Evolutionary conservation across 2,113 vertebrate genomes (phyloP), one percentile per base, ranked within the genome.

Genomic region (Amblyornis subalaris): DNA sequence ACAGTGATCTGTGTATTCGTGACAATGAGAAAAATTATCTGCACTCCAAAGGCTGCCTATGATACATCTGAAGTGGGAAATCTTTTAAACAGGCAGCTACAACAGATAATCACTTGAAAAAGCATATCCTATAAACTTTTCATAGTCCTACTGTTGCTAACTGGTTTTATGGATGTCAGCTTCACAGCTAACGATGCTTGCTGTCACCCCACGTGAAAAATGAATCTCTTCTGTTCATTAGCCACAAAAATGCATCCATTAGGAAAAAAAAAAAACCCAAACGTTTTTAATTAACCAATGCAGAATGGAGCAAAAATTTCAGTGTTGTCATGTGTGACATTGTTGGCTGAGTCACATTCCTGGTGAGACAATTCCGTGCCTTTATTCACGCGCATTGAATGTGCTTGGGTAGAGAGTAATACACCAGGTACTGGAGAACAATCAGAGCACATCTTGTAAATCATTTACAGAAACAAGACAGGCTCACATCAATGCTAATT

Each of bases 371-470:
- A 77, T 77, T 95, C 57, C 3, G 6, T 64, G 58, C 70, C 69
- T 71, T 71, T 85, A 61, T 82, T 86, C 51, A 74, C 92, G 85
- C 58, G 17, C 29, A 54, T 73, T 82, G 70, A 90, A 89, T 40
- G 53, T 54, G 38, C 12, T n/a, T 6, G 21, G 58, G 22, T 26
- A 67, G 70, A 79, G 88, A 40, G 71, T 69, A 81, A 78, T 69
- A 50, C 2, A 6, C 54, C 71, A 82, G 77, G 45, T 89, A 60
- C 71, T 81, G 40, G 85, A 65, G 85, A 96, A 93, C 62, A 79
- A 81, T 83, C 60, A 55, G 89, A 91, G 67, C 85, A 67, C 22
- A 65, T 79, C 77, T 81, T 92, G 76, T 94, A 87, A 92, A 83
- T 95, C 47, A 38, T 61, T 70, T 75, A 28, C 65, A 73, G 75